Evolutionary conservation across 2,797 vertebrate species (phyloP).

Genomic region (Melanotaenia nigrans): DNA sequence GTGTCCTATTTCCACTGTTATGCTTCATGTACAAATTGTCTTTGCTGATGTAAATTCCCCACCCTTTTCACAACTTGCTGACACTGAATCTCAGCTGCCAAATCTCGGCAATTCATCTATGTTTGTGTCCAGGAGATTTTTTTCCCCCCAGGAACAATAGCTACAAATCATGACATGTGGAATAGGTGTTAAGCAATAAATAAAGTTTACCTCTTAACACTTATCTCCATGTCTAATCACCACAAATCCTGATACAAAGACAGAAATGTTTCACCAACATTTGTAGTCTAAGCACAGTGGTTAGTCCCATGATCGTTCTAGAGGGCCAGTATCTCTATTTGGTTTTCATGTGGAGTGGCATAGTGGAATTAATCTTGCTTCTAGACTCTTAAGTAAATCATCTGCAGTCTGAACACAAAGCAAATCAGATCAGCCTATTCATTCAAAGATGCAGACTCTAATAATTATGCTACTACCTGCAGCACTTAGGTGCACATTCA

Average conservation of each 20-base stretch:
- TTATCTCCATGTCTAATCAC: conserved; percentile 3
- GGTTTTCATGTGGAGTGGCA: conserved; percentile 9
- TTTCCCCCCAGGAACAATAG: conserved; percentile 31
- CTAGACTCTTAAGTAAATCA: conserved; percentile 56
- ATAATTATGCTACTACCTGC: conserved; percentile 58
- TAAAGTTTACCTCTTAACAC: conserved; percentile 13
- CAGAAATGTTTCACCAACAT: conserved; percentile 7
- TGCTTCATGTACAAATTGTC: conserved; percentile 86
- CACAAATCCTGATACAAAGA: not conserved
- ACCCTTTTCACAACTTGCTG: conserved; percentile 78
- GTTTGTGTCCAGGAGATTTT: conserved; percentile 53
- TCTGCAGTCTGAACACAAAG: conserved; percentile 60
- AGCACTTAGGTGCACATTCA: conserved; percentile 49
- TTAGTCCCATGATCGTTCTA: conserved; percentile 7
- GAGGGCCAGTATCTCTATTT: conserved; percentile 29
- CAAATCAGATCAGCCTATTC: conserved; percentile 63
- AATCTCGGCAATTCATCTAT: conserved; percentile 74
- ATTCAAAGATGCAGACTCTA: conserved; percentile 40
- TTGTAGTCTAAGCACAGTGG: conserved; percentile 7
- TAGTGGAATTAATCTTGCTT: conserved; percentile 35
- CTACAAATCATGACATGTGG: conserved; percentile 61
- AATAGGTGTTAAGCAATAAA: conserved; percentile 21
- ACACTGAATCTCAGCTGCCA: conserved; percentile 69
- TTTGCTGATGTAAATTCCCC: conserved; percentile 82
- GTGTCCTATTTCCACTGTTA: conserved; percentile 83